These are phyloP conservation scores for Tadarida brasiliensis DNA, from an alignment of 2,797 vertebrate species.

Conservation along the genomic window DNA sequence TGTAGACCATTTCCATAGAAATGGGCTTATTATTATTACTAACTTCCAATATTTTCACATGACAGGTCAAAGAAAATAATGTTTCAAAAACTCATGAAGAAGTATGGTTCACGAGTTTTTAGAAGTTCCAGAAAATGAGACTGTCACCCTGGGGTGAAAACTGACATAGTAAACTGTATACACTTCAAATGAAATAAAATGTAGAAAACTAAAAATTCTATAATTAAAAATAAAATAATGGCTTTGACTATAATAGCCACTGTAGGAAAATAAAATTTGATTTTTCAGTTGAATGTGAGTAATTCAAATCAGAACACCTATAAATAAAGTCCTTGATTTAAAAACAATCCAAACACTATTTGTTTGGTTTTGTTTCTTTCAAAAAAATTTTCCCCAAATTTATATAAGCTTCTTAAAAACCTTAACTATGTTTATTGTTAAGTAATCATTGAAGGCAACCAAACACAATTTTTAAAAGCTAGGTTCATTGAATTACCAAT, in stretches of 20 bases:
- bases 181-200: neutral
- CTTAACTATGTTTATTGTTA: neutral
- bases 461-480: slow-evolving; percentile 32
- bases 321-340: neutral
- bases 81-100: slow-evolving; percentile 59
- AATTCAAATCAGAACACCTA: neutral
- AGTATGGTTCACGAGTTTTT: slow-evolving; percentile 47
- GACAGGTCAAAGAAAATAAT: slow-evolving; percentile 65
- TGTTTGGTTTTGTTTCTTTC: neutral
- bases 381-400: neutral
- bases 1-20: slow-evolving; percentile 86
- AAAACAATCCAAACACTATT: neutral
- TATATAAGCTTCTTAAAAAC: neutral
- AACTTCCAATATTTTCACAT: slow-evolving; percentile 70
- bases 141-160: slow-evolving; percentile 15
- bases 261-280: slow-evolving; percentile 56
- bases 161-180: neutral
- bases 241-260: neutral
- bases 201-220: slow-evolving; percentile 18
- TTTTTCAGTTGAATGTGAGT: slow-evolving; percentile 29
- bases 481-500: neutral
- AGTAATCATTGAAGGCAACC: neutral
- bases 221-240: slow-evolving; percentile 56
- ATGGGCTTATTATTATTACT: slow-evolving; percentile 82
- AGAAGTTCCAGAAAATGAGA: slow-evolving; percentile 62